Base-by-base conservation (phyloP, 1,140 invertebrate genomes). In the Calosoma granatense region DNA sequence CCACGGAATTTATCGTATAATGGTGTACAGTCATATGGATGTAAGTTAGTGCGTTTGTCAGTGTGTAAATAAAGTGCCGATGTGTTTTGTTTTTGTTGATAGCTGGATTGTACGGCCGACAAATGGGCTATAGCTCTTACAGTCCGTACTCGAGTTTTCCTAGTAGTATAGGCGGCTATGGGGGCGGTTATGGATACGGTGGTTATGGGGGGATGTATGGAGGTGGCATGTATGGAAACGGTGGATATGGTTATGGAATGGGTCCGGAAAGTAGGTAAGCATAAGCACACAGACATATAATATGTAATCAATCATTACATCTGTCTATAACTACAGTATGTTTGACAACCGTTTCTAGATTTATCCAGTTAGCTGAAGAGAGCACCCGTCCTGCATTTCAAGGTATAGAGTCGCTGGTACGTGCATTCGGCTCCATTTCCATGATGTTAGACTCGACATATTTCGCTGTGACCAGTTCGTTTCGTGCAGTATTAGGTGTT, bases 381-480 rank as follows among this genome's bases (percentile, higher is more conserved):
- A 92, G 84, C 65, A 91, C 92, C 0, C 77, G 92, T 54, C 85
- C 87, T 55, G 90, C 94, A 15, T 98, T 98, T 74, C 86, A 95
- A 65, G 94, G 90, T 14, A 92, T 98, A 63, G 92, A 97, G 75
- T 88, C 90, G 57, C 77, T 98, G 57, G 90, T 98, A 0, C 81
- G 86, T 58, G 91, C 94, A 17, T 91, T 97, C 67, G 86, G 86
- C 20, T 94, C 94, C 51, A 82, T 98, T 9, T 91, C 92, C 20
- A 93, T 95, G 81, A 96, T 98, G 90, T 72, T 98, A 22, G 95
- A 97, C 67, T 97, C 93, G 14, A 97, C 94, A 58, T 96, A 94
- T 70, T 87, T 90, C 72, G 94, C 95, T 17, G 81, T 98, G 63
- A 91, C 94, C 12, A 95, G 87, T 71, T 97, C 94, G 3, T 98